Conservation (phyloP, 2,797 vertebrate species). For the Sebastes alutus region DNA sequence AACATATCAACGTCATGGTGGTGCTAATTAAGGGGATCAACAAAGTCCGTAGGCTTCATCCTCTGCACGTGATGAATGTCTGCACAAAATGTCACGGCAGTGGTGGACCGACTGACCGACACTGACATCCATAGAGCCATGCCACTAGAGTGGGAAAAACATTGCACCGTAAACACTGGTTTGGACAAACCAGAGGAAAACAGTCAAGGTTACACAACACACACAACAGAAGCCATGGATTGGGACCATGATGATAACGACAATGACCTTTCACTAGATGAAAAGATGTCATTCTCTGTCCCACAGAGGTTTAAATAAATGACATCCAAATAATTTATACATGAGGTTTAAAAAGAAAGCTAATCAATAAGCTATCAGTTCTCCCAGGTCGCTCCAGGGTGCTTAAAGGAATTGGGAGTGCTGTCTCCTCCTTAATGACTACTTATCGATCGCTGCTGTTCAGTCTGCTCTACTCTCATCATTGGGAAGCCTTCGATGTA, state of each 20-base stretch:
- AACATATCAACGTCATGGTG: background rate
- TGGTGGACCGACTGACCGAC: background rate
- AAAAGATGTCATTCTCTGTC: background rate
- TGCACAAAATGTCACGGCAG: background rate
- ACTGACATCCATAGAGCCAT: background rate
- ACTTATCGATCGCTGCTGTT: slow-evolving; percentile 35
- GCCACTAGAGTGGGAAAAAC: background rate
- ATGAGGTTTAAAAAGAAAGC: slow-evolving; percentile 26
- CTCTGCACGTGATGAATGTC: background rate
- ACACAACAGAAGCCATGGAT: background rate
- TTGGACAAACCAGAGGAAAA: background rate
- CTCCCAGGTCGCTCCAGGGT: slow-evolving; percentile 12
- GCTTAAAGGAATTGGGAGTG: slow-evolving; percentile 32
- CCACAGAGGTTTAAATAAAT: slow-evolving; percentile 10
- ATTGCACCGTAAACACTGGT: background rate
- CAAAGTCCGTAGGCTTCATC: background rate
- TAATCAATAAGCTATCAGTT: slow-evolving; percentile 53
- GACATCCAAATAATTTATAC: slow-evolving; percentile 25
- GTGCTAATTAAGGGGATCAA: background rate
- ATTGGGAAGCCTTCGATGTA: background rate
- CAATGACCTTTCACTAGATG: slow-evolving; percentile 24
- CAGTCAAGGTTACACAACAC: background rate
- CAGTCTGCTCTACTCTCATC: slow-evolving; percentile 9
- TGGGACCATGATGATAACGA: background rate
- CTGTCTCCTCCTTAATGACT: slow-evolving; percentile 48